These are phyloP conservation scores for Urocitellus parryii DNA, from an alignment of 2,113 vertebrate genomes.

Conservation along the genomic window DNA sequence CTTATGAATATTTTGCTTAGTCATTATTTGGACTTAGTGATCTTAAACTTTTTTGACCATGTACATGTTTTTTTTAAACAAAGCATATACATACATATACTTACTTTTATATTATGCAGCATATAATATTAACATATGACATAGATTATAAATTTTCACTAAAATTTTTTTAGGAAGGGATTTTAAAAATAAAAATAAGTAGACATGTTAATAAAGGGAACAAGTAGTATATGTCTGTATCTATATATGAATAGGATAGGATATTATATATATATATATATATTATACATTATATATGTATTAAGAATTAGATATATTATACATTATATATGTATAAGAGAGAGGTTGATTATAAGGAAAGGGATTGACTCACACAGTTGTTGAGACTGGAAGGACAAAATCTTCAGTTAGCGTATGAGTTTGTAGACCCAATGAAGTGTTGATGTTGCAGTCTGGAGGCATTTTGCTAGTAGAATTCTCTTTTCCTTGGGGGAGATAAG, in stretches of 20 bases:
- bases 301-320: neutral
- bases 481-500: neutral
- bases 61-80: neutral
- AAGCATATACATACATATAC: neutral
- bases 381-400: neutral
- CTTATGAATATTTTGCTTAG: neutral
- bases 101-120: conserved; percentile 12
- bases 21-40: neutral
- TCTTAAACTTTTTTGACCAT: neutral
- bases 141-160: neutral
- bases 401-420: neutral
- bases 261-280: neutral
- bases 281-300: neutral
- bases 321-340: neutral
- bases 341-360: neutral
- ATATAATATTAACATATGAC: neutral
- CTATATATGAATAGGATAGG: neutral
- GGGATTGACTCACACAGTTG: neutral
- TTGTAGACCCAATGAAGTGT: neutral
- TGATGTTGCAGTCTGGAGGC: neutral
- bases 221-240: neutral
- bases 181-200: conserved; percentile 42
- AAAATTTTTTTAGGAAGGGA: neutral
- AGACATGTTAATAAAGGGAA: neutral
- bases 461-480: neutral